phyloP scores from a whole-genome alignment of 2,113 vertebrate genomes.

The Hippocampus mohnikei region DNA sequence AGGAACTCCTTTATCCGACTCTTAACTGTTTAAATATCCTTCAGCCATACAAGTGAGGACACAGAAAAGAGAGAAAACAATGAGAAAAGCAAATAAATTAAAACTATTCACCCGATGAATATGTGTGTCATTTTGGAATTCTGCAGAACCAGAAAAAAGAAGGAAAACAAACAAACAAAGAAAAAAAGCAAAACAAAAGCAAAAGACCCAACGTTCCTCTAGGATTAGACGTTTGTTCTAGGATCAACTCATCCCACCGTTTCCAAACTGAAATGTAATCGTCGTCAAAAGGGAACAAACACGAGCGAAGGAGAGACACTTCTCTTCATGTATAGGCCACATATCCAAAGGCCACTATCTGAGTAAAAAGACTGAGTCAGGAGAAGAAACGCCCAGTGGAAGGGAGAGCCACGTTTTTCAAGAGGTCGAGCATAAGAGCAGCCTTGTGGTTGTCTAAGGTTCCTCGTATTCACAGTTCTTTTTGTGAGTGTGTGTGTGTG shows the following conservation, averaged over 20 bases:
- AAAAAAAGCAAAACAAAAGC: conserved; percentile 8
- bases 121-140: conserved; percentile 71
- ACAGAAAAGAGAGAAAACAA: conserved; percentile 51
- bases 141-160: conserved; percentile 53
- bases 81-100: conserved; percentile 74
- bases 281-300: conserved; percentile 59
- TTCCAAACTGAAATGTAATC: conserved; percentile 52
- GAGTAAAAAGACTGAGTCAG: conserved; percentile 59
- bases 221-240: conserved; percentile 69
- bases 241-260: conserved; percentile 53
- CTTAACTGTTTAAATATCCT: conserved; percentile 81
- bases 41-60: conserved; percentile 74
- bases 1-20: conserved; percentile 77
- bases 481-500: conserved; percentile 16
- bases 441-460: conserved; percentile 72
- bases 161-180: not conserved
- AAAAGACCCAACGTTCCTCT: conserved; percentile 42
- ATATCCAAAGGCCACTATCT: conserved; percentile 72
- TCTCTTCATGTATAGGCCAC: conserved; percentile 73
- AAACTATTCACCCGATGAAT: conserved; percentile 67
- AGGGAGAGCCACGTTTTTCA: not conserved
- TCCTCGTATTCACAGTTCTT: conserved; percentile 82
- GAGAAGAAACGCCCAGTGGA: conserved; percentile 15
- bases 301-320: conserved; percentile 49
- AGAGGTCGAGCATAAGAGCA: conserved; percentile 47